Evolutionary conservation across 2,888 invertebrate species (phyloP).

Genomic region (Chrysolina haemoptera): DNA sequence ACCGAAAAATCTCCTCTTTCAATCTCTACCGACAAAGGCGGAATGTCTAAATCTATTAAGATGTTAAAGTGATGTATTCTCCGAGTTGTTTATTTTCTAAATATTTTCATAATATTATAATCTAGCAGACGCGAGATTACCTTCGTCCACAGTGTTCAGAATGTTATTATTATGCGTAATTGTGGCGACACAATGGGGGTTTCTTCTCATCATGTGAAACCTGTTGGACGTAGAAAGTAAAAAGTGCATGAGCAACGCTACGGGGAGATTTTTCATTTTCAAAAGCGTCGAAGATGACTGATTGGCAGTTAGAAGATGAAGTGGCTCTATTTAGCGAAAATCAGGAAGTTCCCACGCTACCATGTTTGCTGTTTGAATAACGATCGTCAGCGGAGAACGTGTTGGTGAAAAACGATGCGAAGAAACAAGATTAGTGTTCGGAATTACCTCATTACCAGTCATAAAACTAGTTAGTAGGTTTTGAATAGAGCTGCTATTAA

Average conservation of each 20-base stretch:
- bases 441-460: slow-evolving; percentile 1
- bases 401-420: slow-evolving; percentile 12
- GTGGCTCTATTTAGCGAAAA: slow-evolving; percentile 14
- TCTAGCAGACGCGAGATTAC: slow-evolving; percentile 51
- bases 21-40: slow-evolving; percentile 38
- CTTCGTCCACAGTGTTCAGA: slow-evolving; percentile 43
- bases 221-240: slow-evolving; percentile 25
- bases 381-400: slow-evolving; percentile 2
- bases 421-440: not conserved
- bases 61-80: slow-evolving; percentile 28
- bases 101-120: slow-evolving; percentile 50
- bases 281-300: slow-evolving; percentile 29
- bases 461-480: not conserved
- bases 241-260: not conserved
- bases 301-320: slow-evolving; percentile 18
- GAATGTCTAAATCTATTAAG: slow-evolving; percentile 39
- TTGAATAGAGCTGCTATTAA: not conserved
- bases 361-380: slow-evolving; percentile 20
- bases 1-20: slow-evolving; percentile 26
- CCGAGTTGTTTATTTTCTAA: slow-evolving; percentile 45
- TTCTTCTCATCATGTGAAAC: slow-evolving; percentile 31
- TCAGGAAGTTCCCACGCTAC: slow-evolving; percentile 24
- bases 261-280: slow-evolving; percentile 18
- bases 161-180: slow-evolving; percentile 42
- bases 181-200: slow-evolving; percentile 37